phyloP scores from a whole-genome alignment of 2,888 invertebrate species.

The Tenodera sinensis region DNA sequence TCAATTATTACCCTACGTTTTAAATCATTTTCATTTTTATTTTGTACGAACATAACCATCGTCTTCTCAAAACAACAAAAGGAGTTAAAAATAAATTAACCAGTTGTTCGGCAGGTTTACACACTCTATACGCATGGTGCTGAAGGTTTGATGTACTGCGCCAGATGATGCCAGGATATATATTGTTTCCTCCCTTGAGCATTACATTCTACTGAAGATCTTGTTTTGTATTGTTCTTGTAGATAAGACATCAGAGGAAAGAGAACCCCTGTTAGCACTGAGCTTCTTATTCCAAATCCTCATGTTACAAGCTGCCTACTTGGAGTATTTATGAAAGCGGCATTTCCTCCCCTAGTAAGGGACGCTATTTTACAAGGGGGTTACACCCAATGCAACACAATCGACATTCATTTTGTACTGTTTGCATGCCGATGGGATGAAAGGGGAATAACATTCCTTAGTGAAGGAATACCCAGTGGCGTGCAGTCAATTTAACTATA shows the following conservation, averaged over 20 bases:
- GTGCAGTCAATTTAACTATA: not conserved
- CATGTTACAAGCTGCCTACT: not conserved
- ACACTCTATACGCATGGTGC: too few species aligned
- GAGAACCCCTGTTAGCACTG: not conserved
- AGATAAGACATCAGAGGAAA: not conserved
- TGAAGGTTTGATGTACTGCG: too few species aligned
- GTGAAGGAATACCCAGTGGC: not conserved
- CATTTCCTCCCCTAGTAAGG: not conserved
- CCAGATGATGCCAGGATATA: too few species aligned
- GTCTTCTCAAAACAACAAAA: too few species aligned
- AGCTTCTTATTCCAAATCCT: not conserved
- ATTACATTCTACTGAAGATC: not conserved
- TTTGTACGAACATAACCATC: too few species aligned
- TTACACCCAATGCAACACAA: not conserved
- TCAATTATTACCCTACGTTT: too few species aligned
- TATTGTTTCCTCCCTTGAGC: not conserved
- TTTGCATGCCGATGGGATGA: not conserved
- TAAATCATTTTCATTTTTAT: too few species aligned
- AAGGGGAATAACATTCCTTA: not conserved
- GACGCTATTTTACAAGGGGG: not conserved
- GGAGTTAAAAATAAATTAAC: too few species aligned
- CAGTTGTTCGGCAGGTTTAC: too few species aligned
- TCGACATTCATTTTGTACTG: not conserved
- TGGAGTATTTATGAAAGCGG: not conserved
- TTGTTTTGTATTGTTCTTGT: not conserved